Conservation (phyloP, 2,797 vertebrate genomes). For the Trematomus bernacchii region DNA sequence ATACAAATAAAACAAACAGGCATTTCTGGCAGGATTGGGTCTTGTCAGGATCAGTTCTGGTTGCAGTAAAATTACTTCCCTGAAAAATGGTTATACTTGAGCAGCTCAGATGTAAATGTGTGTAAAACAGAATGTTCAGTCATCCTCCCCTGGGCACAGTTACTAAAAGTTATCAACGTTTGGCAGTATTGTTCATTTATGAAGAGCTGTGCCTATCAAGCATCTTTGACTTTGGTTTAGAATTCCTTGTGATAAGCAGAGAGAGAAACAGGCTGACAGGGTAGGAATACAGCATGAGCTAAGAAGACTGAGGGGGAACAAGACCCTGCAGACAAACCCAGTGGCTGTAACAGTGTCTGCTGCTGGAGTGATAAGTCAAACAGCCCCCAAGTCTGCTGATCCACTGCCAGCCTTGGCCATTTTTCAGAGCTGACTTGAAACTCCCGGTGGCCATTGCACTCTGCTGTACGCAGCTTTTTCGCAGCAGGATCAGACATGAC, state of each 20-base stretch:
- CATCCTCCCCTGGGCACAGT: conserved; percentile 3
- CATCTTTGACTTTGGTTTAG: conserved; percentile 30
- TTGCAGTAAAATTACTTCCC: background rate
- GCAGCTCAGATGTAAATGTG: conserved; percentile 39
- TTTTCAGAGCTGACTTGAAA: conserved; percentile 80
- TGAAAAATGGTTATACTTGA: conserved; percentile 6
- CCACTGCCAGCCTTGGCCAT: conserved; percentile 75
- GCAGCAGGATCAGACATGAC: conserved; percentile 66
- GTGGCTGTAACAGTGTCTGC: conserved; percentile 78
- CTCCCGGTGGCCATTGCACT: conserved; percentile 74
- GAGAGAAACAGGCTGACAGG: conserved; percentile 44
- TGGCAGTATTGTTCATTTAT: conserved; percentile 44
- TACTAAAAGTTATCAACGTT: conserved; percentile 35
- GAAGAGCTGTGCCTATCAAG: conserved; percentile 14
- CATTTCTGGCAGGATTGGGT: conserved; percentile 8
- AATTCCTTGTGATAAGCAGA: conserved; percentile 38
- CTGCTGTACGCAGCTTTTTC: conserved; percentile 52
- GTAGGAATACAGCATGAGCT: conserved; percentile 28
- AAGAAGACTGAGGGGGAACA: conserved; percentile 35
- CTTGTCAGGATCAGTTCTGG: conserved; percentile 30
- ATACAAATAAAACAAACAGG: conserved; percentile 13
- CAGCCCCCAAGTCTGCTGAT: conserved; percentile 76
- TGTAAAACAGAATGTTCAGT: conserved; percentile 5
- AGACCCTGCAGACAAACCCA: conserved; percentile 71
- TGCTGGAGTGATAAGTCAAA: conserved; percentile 79